Conservation (phyloP, 1,140 invertebrate genomes). For the Drosophila subobscura region DNA sequence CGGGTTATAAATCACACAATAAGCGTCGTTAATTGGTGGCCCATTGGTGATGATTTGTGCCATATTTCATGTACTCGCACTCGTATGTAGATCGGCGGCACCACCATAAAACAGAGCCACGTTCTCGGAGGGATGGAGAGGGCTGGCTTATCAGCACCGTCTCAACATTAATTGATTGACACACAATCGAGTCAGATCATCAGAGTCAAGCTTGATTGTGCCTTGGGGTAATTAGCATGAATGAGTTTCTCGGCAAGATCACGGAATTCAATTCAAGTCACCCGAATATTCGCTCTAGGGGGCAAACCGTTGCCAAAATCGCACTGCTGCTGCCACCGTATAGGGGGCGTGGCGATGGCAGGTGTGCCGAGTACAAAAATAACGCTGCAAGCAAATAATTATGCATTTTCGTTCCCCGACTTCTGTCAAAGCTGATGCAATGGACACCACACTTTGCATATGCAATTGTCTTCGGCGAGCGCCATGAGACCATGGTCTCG, state of each 20-base stretch:
- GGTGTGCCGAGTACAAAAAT: conserved; percentile 25
- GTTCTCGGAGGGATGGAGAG: neutral
- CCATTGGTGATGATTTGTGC: conserved; percentile 5
- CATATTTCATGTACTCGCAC: conserved; percentile 16
- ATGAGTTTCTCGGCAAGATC: conserved; percentile 30
- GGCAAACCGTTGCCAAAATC: neutral
- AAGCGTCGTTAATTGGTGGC: conserved; percentile 16
- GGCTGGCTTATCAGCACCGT: conserved; percentile 60
- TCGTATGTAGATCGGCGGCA: neutral
- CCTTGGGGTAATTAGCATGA: conserved; percentile 51
- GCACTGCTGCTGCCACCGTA: neutral
- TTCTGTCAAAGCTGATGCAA: conserved; percentile 70
- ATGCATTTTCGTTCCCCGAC: conserved; percentile 23
- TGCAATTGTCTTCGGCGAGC: conserved; percentile 54
- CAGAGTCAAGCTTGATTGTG: conserved; percentile 55
- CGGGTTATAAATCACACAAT: conserved; percentile 19
- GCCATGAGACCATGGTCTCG: conserved; percentile 33
- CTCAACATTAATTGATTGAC: conserved; percentile 65
- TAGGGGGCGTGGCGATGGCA: conserved; percentile 26
- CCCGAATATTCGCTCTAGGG: conserved; percentile 23
- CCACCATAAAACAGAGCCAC: conserved; percentile 9
- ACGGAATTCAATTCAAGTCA: conserved; percentile 37
- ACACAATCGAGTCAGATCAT: conserved; percentile 53
- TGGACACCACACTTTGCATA: conserved; percentile 58
- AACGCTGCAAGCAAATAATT: conserved; percentile 40